Evolutionary conservation across 2,797 vertebrate genomes (phyloP).

Genomic region (Labroides dimidiatus): DNA sequence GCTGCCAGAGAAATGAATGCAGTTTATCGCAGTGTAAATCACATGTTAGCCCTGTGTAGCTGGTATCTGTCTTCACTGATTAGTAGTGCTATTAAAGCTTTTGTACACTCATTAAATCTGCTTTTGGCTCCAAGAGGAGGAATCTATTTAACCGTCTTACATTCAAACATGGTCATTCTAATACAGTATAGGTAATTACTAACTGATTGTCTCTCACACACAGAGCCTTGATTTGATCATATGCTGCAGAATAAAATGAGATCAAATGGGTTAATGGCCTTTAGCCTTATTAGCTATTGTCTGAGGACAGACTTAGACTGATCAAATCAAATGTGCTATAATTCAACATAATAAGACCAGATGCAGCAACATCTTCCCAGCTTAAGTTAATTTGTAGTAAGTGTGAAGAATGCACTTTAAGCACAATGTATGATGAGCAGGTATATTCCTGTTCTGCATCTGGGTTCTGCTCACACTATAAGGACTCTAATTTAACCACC

Average conservation of each 20-base stretch:
- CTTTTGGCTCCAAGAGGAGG: constrained; percentile 30
- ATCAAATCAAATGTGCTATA: constrained; percentile 33
- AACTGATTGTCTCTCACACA: constrained; percentile 13
- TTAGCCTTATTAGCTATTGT: constrained; percentile 18
- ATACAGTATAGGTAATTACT: constrained; percentile 5
- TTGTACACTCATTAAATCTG: constrained; percentile 16
- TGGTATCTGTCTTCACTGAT: constrained; percentile 46
- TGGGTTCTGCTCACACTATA: too few species aligned
- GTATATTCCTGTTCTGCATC: too few species aligned
- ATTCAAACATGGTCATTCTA: constrained; percentile 19
- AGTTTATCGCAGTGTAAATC: constrained; percentile 36
- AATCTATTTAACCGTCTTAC: constrained; percentile 6
- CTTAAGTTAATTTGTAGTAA: constrained; percentile 18
- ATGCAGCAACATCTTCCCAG: constrained; percentile 21
- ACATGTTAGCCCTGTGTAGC: constrained; percentile 14
- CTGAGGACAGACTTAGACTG: constrained; percentile 27
- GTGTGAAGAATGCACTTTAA: constrained; percentile 20
- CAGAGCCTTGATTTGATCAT: constrained; percentile 19
- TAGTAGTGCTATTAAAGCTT: constrained; percentile 9
- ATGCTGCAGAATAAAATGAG: constrained; percentile 21
- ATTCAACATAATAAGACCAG: constrained; percentile 53
- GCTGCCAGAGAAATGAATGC: constrained; percentile 31
- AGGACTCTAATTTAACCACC: too few species aligned
- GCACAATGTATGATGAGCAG: background rate
- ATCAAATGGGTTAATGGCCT: constrained; percentile 54